Evolutionary conservation across 2,113 vertebrate genomes (phyloP), one percentile per base, ranked within the genome.

Genomic region (Cyphomyrus plagiostoma): DNA sequence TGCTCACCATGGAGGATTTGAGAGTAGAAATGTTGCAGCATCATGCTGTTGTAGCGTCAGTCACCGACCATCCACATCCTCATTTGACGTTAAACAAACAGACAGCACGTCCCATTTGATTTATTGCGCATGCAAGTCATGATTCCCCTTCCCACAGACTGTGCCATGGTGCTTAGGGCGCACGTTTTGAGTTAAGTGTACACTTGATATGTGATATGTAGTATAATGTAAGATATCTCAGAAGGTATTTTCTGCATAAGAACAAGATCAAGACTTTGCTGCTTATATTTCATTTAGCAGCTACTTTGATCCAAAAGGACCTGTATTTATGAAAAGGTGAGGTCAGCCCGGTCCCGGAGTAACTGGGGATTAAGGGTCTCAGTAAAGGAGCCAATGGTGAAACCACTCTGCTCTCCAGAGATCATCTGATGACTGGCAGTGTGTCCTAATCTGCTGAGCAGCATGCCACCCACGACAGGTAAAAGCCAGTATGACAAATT

Each of bases 91-190:
- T 42, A 17, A 17, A 77, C 70, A 17, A 17, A 77, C 70, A 66
- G 15, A 42, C 15, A 42, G 39, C 1, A 42, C 1, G 15, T 70
- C 35, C 50, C 80, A 74, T 46, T 82, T 58, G 23, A 70, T 90
- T 91, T 90, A 89, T 90, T 82, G 83, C 53, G 74, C 39, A 90
- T 89, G 80, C 86, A 53, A 85, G n/a, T 45, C 77, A 66, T 88
- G 88, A 62, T 91, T 89, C 70, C 66, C 48, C 35, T 46, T 89
- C 83, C 86, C 66, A 46, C 86, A 66, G 80, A 82, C 62, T 92
- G 56, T 62, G 82, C 13, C 90, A 39, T 86, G 74, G 49, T 49
- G 58, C n/a, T 89, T 87, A 39, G 15, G 30, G 2, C n/a, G 26
- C 9, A 26, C 23, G 0, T 30, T 62, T 50, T 87, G 19, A n/a